These are phyloP conservation scores for Caracal caracal DNA, from an alignment of 2,113 vertebrate species.

Conservation along the genomic window DNA sequence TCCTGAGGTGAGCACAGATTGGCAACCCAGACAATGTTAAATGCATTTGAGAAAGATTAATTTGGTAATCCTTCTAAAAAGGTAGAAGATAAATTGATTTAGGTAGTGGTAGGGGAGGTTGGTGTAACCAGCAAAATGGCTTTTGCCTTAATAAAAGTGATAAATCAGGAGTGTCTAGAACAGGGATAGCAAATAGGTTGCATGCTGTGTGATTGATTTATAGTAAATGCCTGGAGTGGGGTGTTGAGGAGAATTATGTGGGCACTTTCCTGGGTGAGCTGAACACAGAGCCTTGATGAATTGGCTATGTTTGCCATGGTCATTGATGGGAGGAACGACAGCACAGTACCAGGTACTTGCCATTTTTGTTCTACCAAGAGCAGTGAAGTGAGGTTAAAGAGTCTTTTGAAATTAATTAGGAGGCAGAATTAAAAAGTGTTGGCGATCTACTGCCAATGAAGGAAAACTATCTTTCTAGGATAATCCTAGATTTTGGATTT, in stretches of 20 bases:
- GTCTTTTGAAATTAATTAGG: slow-evolving; percentile 12
- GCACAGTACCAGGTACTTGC: not conserved
- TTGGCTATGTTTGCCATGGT: not conserved
- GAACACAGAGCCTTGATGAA: not conserved
- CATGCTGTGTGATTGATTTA: not conserved
- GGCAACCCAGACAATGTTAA: not conserved
- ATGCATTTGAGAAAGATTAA: slow-evolving; percentile 46
- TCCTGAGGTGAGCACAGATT: not conserved
- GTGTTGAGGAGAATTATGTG: slow-evolving; percentile 19
- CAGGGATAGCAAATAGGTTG: not conserved
- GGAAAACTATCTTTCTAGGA: not conserved
- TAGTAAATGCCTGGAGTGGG: not conserved
- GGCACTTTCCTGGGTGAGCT: not conserved
- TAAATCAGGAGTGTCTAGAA: slow-evolving; percentile 35
- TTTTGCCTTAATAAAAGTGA: slow-evolving; percentile 57
- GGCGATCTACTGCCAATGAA: not conserved
- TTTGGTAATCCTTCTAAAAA: slow-evolving; percentile 51
- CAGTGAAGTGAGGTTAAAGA: not conserved
- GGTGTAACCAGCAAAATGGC: slow-evolving; percentile 30
- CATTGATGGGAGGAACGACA: not conserved
- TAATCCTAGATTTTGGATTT: not conserved
- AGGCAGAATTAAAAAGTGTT: not conserved
- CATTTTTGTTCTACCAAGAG: not conserved
- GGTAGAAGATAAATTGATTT: slow-evolving; percentile 48
- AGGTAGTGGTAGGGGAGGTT: not conserved